Conservation (phyloP, 2,113 vertebrate species). For the Dascyllus trimaculatus region DNA sequence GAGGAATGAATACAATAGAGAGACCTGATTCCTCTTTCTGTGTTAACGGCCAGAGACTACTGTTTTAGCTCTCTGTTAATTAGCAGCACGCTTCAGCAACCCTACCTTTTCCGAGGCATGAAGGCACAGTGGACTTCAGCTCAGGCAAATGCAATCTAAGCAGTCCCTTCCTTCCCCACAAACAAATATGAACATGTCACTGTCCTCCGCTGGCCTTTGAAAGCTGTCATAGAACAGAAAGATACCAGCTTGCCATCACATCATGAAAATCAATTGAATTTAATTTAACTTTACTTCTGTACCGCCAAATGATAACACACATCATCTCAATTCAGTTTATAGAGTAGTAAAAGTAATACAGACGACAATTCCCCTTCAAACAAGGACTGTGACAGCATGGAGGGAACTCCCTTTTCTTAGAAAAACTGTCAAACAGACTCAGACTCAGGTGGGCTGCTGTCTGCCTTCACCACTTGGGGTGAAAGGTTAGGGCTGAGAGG, state of each 20-base stretch:
- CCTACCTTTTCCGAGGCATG: slow-evolving; percentile 72
- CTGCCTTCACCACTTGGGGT: too few species aligned
- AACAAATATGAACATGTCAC: not conserved
- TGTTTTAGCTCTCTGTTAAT: slow-evolving; percentile 72
- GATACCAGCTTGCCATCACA: not conserved
- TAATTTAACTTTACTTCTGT: too few species aligned
- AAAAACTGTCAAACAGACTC: too few species aligned
- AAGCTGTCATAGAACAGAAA: slow-evolving; percentile 20
- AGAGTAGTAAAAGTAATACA: too few species aligned
- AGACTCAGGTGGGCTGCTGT: too few species aligned
- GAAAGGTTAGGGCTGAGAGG: too few species aligned
- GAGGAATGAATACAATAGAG: slow-evolving; percentile 53
- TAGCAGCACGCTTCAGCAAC: slow-evolving; percentile 70
- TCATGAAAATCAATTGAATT: not conserved
- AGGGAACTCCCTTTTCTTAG: too few species aligned
- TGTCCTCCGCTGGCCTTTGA: slow-evolving; percentile 31
- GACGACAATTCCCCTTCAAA: too few species aligned
- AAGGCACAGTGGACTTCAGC: slow-evolving; percentile 53
- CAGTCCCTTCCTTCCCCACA: not conserved
- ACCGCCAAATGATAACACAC: too few species aligned
- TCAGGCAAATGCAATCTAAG: slow-evolving; percentile 60
- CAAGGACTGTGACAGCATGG: too few species aligned
- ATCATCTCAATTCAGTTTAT: too few species aligned
- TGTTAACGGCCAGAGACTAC: slow-evolving; percentile 48
- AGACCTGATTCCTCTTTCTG: slow-evolving; percentile 65